Percentiles rank a stretch among this genome's conserved stretches.
phyloP scores from a whole-genome alignment of 2,113 vertebrate genomes.

The Bos taurus region DNA sequence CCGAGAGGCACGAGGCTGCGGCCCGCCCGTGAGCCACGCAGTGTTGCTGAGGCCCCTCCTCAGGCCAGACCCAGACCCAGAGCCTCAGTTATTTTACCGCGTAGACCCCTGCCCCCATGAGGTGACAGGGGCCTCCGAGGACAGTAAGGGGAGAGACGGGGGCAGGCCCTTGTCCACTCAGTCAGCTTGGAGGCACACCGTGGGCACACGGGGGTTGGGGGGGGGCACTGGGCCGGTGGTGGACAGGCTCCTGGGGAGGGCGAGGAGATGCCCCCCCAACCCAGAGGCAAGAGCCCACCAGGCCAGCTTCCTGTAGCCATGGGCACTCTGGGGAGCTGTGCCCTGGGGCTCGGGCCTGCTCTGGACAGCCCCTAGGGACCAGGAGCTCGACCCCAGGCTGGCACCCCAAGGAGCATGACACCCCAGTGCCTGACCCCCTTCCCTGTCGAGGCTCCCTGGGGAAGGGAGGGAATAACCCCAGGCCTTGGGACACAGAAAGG shows the following conservation, averaged over 20 bases:
- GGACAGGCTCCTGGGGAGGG: neutral
- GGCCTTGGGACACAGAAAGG: conserved; percentile 8
- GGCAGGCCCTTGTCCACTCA: neutral
- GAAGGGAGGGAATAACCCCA: neutral
- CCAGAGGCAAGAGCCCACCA: neutral
- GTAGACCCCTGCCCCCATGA: fast-evolving
- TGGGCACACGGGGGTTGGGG: neutral
- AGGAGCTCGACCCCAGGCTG: neutral
- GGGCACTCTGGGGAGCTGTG: neutral
- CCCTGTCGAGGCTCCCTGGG: neutral
- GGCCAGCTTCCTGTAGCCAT: neutral
- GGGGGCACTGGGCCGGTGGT: neutral
- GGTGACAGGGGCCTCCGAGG: neutral
- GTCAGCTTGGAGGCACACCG: neutral
- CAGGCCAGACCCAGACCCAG: neutral
- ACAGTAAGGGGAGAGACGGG: neutral
- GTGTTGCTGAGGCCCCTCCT: neutral
- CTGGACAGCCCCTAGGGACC: neutral
- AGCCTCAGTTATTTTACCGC: neutral
- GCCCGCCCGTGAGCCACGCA: neutral
- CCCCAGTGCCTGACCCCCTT: neutral
- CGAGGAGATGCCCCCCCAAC: neutral
- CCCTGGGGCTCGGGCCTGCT: neutral
- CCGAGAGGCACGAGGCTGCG: neutral
- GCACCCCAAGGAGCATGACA: neutral